phyloP scores from a whole-genome alignment of 2,113 vertebrate species.

The Mesoclemmys tuberculata region DNA sequence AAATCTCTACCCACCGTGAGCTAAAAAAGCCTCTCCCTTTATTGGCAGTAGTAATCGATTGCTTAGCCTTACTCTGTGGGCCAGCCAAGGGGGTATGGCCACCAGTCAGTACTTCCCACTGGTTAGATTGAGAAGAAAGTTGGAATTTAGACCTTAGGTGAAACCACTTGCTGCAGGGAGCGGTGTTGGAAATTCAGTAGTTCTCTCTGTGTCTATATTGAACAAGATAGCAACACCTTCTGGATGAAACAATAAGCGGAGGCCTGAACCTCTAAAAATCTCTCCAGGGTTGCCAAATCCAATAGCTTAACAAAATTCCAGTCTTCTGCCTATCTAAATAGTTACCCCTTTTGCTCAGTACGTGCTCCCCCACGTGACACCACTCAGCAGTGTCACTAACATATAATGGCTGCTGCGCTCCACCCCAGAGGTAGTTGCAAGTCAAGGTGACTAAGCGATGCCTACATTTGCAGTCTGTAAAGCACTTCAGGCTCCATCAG shows the following conservation, averaged over 20 bases:
- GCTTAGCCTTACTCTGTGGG: neutral
- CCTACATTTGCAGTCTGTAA: neutral
- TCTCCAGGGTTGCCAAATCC: neutral
- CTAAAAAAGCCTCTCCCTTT: neutral
- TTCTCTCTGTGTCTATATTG: neutral
- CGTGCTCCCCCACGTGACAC: neutral
- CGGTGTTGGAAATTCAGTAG: neutral
- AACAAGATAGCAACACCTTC: neutral
- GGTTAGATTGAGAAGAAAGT: neutral
- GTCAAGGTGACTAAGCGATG: neutral
- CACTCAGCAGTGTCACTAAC: neutral
- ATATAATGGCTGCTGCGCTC: neutral
- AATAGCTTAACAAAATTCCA: neutral
- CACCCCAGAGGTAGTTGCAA: neutral
- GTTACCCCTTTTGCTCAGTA: neutral
- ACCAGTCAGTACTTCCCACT: neutral
- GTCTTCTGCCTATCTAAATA: neutral
- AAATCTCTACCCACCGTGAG: neutral
- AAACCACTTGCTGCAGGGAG: neutral
- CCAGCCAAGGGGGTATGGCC: neutral
- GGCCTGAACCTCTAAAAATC: neutral
- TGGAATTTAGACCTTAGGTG: neutral
- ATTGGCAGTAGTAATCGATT: neutral
- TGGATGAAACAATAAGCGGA: neutral
- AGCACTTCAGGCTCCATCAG: neutral